phyloP scores from a whole-genome alignment of 2,888 invertebrate species.

The Timema podura region DNA sequence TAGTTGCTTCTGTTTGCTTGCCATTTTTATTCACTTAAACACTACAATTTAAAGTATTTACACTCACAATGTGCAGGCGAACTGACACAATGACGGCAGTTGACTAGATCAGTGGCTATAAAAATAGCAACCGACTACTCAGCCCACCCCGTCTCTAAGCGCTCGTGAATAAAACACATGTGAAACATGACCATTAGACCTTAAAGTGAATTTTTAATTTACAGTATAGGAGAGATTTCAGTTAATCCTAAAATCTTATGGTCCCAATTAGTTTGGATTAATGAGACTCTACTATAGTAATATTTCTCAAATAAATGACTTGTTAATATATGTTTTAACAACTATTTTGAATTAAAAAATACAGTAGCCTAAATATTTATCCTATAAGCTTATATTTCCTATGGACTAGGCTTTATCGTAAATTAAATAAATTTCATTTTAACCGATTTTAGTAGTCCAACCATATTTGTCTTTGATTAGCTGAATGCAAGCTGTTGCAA shows the following conservation, averaged over 20 bases:
- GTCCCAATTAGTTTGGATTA: not conserved
- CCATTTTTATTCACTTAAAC: not conserved
- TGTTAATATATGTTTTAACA: too few species aligned
- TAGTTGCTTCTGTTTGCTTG: not conserved
- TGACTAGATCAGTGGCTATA: not conserved
- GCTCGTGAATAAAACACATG: not conserved
- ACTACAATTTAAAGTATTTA: not conserved
- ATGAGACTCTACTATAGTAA: not conserved
- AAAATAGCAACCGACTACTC: not conserved
- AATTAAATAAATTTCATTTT: too few species aligned
- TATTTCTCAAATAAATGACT: too few species aligned
- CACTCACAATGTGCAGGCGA: conserved; percentile 1
- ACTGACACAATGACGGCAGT: conserved; percentile 4
- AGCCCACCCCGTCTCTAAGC: not conserved
- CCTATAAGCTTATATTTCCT: too few species aligned
- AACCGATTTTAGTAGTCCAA: too few species aligned
- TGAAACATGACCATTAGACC: not conserved
- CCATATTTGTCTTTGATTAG: too few species aligned
- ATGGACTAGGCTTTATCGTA: too few species aligned
- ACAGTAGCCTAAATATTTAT: too few species aligned
- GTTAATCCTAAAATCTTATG: not conserved
- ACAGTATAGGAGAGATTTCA: not conserved
- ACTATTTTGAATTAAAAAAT: too few species aligned
- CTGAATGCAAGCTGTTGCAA: too few species aligned
- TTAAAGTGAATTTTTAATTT: not conserved